These are phyloP conservation scores for Brachionus calyciflorus DNA, from an alignment of 1,140 invertebrate genomes.

Conservation along the genomic window DNA sequence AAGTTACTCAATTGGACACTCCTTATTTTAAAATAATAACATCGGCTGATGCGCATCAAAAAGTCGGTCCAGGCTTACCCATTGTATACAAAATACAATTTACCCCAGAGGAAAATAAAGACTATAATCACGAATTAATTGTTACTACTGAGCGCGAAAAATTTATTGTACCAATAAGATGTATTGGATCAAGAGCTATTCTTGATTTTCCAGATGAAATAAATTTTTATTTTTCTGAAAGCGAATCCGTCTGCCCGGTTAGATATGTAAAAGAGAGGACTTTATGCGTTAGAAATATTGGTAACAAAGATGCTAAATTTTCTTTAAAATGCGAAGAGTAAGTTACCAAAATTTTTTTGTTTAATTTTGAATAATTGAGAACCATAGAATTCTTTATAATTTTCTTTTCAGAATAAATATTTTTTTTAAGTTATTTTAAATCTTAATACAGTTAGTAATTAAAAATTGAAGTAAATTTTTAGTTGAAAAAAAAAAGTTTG, in stretches of 20 bases:
- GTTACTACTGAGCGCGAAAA: slow-evolving; percentile 60
- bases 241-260: slow-evolving; percentile 55
- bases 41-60: slow-evolving; percentile 58
- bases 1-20: slow-evolving; percentile 58
- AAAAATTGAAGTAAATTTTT: no score
- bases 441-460: no score
- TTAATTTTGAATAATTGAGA: not conserved
- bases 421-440: slow-evolving; percentile 30
- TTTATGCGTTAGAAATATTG: slow-evolving; percentile 60
- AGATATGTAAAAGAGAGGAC: slow-evolving; percentile 56
- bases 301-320: slow-evolving; percentile 59
- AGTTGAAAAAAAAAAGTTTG: no score
- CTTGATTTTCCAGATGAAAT: slow-evolving; percentile 61
- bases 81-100: slow-evolving; percentile 60
- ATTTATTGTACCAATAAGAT: slow-evolving; percentile 59
- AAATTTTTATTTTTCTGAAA: slow-evolving; percentile 52
- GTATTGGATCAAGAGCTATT: slow-evolving; percentile 59
- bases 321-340: slow-evolving; percentile 55
- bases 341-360: not conserved
- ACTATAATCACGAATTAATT: slow-evolving; percentile 60
- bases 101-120: slow-evolving; percentile 60
- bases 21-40: slow-evolving; percentile 61
- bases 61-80: slow-evolving; percentile 60
- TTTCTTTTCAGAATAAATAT: no score
- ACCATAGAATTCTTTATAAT: not conserved